Evolutionary conservation across 2,113 vertebrate species (phyloP).

Genomic region (Oceanodroma tethys): DNA sequence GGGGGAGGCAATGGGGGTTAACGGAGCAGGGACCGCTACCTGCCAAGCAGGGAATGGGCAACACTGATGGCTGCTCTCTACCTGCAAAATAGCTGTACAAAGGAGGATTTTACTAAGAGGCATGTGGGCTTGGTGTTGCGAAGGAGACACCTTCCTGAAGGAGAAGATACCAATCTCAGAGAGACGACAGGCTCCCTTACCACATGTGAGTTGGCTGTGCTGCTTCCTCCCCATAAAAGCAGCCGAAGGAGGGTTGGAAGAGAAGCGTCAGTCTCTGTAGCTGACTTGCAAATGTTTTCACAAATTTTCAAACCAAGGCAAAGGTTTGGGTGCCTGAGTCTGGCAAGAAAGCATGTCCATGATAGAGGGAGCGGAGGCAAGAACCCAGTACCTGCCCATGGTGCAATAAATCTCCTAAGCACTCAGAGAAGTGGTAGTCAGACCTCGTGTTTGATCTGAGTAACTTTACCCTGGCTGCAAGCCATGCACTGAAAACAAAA

Average conservation of each 20-base stretch:
- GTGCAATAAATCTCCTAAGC: background rate
- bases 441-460: background rate
- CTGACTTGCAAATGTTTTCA: background rate
- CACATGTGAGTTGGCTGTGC: accelerated
- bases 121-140: accelerated
- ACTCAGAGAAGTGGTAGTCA: background rate
- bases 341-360: accelerated
- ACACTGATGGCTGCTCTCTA: background rate
- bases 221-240: background rate
- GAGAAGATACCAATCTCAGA: background rate
- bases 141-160: background rate
- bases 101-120: background rate
- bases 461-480: background rate
- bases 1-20: background rate
- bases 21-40: background rate
- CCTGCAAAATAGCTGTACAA: background rate
- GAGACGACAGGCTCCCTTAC: background rate
- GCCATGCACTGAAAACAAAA: background rate
- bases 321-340: background rate
- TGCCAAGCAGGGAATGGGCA: background rate
- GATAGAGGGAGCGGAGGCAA: background rate
- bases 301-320: background rate
- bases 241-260: background rate
- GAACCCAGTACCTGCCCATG: background rate
- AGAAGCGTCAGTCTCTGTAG: background rate